Conservation (phyloP, 2,113 vertebrate genomes). For the Mohoua ochrocephala region DNA sequence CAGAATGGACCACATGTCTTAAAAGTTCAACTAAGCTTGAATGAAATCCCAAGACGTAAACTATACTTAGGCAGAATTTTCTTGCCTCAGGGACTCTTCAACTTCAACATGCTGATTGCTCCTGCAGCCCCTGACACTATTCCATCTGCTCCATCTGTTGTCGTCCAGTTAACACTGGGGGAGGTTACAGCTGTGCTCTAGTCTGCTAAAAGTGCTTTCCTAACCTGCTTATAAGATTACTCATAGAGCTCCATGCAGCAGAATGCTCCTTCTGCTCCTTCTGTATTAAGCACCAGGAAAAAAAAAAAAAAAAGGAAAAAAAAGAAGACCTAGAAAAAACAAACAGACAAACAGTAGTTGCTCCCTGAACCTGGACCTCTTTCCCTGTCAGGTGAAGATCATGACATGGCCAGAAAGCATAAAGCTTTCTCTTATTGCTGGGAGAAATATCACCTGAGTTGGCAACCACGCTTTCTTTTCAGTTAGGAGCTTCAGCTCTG, state of each 20-base stretch:
- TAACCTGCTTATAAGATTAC: not conserved
- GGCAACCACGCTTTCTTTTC: not conserved
- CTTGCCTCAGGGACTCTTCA: slow-evolving; percentile 14
- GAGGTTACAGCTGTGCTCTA: not conserved
- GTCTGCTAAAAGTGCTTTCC: not conserved
- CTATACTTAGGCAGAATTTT: not conserved
- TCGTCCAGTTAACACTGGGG: slow-evolving; percentile 11
- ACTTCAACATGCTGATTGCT: not conserved
- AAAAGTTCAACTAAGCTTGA: slow-evolving; percentile 22
- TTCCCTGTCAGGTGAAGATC: not conserved
- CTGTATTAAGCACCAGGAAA: not conserved
- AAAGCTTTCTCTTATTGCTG: not conserved
- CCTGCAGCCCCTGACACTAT: not conserved
- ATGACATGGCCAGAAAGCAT: not conserved
- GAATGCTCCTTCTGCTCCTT: not conserved
- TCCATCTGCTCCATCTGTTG: slow-evolving; percentile 63
- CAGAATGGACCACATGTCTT: not conserved
- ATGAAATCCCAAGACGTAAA: slow-evolving; percentile 16
- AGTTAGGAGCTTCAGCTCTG: not conserved
- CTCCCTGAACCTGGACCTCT: not conserved
- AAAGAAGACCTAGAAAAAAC: not conserved
- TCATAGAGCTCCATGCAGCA: not conserved
- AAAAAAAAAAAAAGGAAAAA: rapidly evolving
- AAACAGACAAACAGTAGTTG: not conserved
- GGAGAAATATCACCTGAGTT: not conserved